These are phyloP conservation scores for Lepidochrysops patricia DNA, from an alignment of 2,888 invertebrate species.

Conservation along the genomic window DNA sequence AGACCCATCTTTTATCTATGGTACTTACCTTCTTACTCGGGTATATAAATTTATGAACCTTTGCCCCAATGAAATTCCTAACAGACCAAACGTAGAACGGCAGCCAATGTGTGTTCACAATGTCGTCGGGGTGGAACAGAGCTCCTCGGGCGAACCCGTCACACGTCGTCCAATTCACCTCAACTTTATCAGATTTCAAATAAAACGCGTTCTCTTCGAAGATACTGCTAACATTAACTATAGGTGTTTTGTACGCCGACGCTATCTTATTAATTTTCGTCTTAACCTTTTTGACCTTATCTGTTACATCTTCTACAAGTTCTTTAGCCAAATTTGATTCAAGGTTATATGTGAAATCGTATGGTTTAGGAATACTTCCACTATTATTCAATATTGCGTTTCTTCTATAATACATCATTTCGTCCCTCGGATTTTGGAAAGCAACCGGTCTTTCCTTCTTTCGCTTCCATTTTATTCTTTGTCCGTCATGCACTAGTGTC, in stretches of 20 bases:
- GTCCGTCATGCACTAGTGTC: not conserved
- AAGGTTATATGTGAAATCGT: constrained; percentile 25
- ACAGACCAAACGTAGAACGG: constrained; percentile 52
- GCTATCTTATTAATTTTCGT: not conserved
- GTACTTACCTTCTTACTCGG: constrained; percentile 42
- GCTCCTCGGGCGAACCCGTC: constrained; percentile 39
- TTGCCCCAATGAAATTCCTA: constrained; percentile 15
- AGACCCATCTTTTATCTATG: too few relatives aligned
- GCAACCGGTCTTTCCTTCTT: not conserved
- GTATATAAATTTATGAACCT: constrained; percentile 37
- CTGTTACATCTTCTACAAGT: not conserved
- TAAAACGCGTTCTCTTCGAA: constrained; percentile 25
- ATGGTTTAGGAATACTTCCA: constrained; percentile 10
- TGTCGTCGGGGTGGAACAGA: constrained; percentile 42
- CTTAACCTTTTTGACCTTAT: not conserved
- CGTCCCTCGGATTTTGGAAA: constrained; percentile 24
- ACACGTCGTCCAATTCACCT: constrained; percentile 42
- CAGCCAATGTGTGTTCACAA: constrained; percentile 44
- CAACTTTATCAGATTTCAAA: constrained; percentile 13
- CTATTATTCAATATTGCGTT: not conserved
- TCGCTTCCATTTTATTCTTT: not conserved
- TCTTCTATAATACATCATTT: constrained; percentile 22
- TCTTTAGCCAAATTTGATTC: constrained; percentile 2
- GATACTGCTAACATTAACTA: not conserved
- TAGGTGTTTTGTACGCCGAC: not conserved